Evolutionary conservation across 2,797 vertebrate genomes (phyloP).

Genomic region (Neosilurus mollespiculum): DNA sequence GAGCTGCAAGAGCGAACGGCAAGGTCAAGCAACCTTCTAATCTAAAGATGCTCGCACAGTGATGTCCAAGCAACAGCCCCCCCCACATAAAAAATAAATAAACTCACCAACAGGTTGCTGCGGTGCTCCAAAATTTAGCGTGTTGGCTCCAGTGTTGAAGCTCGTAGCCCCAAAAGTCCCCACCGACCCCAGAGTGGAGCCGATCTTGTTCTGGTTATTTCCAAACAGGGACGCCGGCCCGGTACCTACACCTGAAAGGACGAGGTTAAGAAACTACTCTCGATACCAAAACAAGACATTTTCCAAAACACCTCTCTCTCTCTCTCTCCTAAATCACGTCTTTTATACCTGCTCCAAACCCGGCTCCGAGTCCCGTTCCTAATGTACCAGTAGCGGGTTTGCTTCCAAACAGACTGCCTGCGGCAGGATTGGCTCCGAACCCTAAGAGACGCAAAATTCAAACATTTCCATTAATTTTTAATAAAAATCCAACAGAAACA

Average conservation of each 20-base stretch:
- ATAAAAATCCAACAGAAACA: neutral
- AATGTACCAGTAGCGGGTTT: constrained; percentile 84
- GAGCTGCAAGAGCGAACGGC: constrained; percentile 66
- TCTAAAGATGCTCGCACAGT: neutral
- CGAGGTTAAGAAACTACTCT: neutral
- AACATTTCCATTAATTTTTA: neutral
- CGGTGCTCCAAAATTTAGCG: constrained; percentile 84
- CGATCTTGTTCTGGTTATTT: constrained; percentile 86
- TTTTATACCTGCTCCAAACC: constrained; percentile 85
- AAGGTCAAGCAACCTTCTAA: neutral
- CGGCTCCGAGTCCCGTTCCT: constrained; percentile 83
- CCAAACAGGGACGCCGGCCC: constrained; percentile 88
- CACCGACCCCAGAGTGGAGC: constrained; percentile 81
- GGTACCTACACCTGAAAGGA: constrained; percentile 76
- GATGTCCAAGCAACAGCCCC: neutral
- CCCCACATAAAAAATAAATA: neutral
- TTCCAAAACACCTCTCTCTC: neutral
- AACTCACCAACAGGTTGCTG: constrained; percentile 92
- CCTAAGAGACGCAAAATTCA: constrained; percentile 65
- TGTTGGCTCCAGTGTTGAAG: constrained; percentile 80
- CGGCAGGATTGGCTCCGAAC: constrained; percentile 81
- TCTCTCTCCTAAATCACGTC: neutral
- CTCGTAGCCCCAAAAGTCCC: constrained; percentile 81
- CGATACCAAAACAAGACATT: neutral
- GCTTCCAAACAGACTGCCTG: constrained; percentile 86